phyloP scores from a whole-genome alignment of 2,113 vertebrate species.

The Pitta sordida region DNA sequence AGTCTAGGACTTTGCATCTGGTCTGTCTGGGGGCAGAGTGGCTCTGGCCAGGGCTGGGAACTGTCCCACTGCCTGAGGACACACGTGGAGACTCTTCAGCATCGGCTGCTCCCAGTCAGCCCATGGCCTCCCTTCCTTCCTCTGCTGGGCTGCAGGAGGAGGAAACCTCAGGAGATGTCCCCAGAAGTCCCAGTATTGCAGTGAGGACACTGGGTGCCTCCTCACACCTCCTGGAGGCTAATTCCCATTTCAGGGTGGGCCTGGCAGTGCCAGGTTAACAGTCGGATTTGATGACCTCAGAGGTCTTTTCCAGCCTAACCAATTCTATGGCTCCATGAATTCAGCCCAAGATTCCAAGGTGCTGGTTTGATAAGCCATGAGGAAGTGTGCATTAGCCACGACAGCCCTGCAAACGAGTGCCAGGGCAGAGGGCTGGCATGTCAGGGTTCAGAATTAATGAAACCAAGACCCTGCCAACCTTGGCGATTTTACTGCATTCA shows the following conservation, averaged over 20 bases:
- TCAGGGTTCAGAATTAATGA: not conserved
- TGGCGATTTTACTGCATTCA: not conserved
- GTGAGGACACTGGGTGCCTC: accelerated
- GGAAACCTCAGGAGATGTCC: not conserved
- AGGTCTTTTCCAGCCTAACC: not conserved
- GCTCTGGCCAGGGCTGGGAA: not conserved
- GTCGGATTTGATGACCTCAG: not conserved
- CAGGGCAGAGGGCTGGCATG: not conserved
- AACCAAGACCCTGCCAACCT: not conserved
- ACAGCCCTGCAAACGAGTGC: not conserved
- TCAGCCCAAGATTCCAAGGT: not conserved
- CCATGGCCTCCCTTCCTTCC: not conserved
- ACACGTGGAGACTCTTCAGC: accelerated
- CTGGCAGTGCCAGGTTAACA: not conserved
- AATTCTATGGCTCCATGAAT: not conserved
- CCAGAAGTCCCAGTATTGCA: not conserved
- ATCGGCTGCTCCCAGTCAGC: not conserved
- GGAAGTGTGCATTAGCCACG: not conserved
- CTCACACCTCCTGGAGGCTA: not conserved
- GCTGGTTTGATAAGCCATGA: constrained; percentile 1
- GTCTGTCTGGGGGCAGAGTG: accelerated
- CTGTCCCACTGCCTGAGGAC: not conserved
- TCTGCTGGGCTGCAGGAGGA: not conserved
- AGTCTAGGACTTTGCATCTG: not conserved
- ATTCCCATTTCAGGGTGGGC: not conserved